Percentiles rank a stretch among this genome's conserved stretches.
Evolutionary conservation across 2,888 invertebrate genomes (phyloP).

Genomic region (Seira sanloemensis): DNA sequence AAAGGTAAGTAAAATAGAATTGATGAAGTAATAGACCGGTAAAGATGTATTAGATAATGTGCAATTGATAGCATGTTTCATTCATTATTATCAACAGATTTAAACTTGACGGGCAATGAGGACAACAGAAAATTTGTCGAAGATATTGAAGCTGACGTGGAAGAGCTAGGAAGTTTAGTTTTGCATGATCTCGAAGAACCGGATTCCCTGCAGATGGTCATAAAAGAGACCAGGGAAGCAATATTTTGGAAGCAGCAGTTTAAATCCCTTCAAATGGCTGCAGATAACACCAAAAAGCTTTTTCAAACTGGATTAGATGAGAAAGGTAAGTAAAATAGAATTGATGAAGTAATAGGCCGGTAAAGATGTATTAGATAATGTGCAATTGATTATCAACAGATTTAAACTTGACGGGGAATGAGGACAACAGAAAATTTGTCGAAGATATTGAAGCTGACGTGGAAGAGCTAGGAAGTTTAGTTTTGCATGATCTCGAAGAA

Average conservation of each 20-base stretch:
- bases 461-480: conserved; percentile 70
- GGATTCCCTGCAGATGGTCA: conserved; percentile 39
- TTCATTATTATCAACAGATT: too few relatives aligned
- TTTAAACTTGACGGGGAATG: neutral
- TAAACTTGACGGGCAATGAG: neutral
- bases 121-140: conserved; percentile 64
- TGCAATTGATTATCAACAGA: too few relatives aligned
- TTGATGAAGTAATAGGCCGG: too few relatives aligned
- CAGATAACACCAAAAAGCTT: conserved; percentile 54
- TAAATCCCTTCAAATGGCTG: conserved; percentile 60
- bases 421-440: conserved; percentile 60
- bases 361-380: too few relatives aligned
- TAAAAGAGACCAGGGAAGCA: conserved; percentile 56
- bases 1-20: conserved; percentile 36
- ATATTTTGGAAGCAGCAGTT: conserved; percentile 65
- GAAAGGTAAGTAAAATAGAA: conserved; percentile 37
- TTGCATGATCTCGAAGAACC: conserved; percentile 69
- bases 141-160: conserved; percentile 65
- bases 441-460: conserved; percentile 66
- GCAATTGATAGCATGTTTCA: too few relatives aligned
- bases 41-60: too few relatives aligned
- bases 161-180: conserved; percentile 70
- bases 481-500: conserved; percentile 70
- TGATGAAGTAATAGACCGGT: too few relatives aligned
- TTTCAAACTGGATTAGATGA: conserved; percentile 53